phyloP scores from a whole-genome alignment of 2,888 invertebrate species.

The Aspidapion aeneum region DNA sequence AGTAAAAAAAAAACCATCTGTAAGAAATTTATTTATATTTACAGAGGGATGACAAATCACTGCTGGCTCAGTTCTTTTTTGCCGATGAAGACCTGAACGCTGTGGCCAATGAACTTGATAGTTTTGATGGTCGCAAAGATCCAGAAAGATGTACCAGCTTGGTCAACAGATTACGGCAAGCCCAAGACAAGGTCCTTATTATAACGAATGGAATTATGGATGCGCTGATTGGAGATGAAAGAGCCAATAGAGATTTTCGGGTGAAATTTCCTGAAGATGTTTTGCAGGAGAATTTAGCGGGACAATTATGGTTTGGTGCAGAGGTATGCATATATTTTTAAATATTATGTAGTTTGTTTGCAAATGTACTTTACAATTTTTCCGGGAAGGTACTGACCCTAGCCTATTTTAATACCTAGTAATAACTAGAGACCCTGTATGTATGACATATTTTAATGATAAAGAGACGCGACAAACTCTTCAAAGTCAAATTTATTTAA shows the following conservation, averaged over 20 bases:
- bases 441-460: too few relatives aligned
- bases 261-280: slow-evolving; percentile 99
- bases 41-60: slow-evolving; percentile 88
- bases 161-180: slow-evolving; percentile 91
- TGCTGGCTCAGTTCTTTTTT: slow-evolving; percentile 95
- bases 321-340: slow-evolving; percentile 65
- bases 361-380: too few relatives aligned
- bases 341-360: not conserved
- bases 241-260: slow-evolving; percentile 91
- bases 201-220: slow-evolving; percentile 96
- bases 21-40: slow-evolving; percentile 40
- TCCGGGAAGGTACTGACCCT: too few relatives aligned
- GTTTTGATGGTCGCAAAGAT: slow-evolving; percentile 98
- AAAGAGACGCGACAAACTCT: too few relatives aligned
- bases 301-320: slow-evolving; percentile 99
- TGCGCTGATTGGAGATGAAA: slow-evolving; percentile 79
- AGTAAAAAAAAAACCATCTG: too few relatives aligned
- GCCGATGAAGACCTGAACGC: slow-evolving; percentile 95
- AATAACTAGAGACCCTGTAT: too few relatives aligned
- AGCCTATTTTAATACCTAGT: too few relatives aligned
- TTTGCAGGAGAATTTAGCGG: slow-evolving; percentile 95
- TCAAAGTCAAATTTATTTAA: too few relatives aligned
- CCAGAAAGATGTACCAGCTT: slow-evolving; percentile 94
- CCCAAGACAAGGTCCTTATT: slow-evolving; percentile 87
- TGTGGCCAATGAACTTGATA: slow-evolving; percentile 95